Conservation (phyloP, 2,888 invertebrate genomes). For the Colostygia pectinataria region DNA sequence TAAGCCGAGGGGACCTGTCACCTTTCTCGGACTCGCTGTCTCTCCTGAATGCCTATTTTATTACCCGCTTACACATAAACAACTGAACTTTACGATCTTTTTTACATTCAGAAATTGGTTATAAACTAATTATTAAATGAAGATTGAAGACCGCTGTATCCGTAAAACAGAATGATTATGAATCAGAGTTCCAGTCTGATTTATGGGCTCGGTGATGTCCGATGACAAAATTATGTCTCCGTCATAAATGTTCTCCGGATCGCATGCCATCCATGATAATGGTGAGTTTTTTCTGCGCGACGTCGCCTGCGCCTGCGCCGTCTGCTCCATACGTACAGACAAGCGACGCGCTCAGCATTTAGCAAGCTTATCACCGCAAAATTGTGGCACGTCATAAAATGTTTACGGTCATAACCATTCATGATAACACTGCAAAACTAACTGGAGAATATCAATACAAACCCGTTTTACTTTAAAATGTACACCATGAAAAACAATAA, state of each 20-base stretch:
- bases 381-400: constrained; percentile 28
- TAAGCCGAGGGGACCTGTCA: constrained; percentile 77
- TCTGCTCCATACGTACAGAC: constrained; percentile 23
- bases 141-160: constrained; percentile 47
- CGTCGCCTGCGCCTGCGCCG: constrained; percentile 43
- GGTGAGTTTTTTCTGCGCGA: constrained; percentile 51
- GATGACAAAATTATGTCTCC: constrained; percentile 62
- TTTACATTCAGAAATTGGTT: constrained; percentile 59
- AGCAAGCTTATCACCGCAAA: constrained; percentile 16
- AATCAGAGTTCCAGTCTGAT: constrained; percentile 51
- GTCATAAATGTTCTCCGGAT: constrained; percentile 58
- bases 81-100: constrained; percentile 60
- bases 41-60: constrained; percentile 67
- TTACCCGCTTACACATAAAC: constrained; percentile 68
- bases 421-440: constrained; percentile 3
- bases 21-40: constrained; percentile 70
- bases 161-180: constrained; percentile 52
- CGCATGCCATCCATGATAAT: constrained; percentile 60
- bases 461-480: no score
- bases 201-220: constrained; percentile 51
- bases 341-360: constrained; percentile 19
- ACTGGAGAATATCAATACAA: background rate
- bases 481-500: no score
- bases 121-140: constrained; percentile 64
- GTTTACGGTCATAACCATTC: constrained; percentile 29